A percentile compares a stretch with the other conserved stretches of the same genome.
Conservation (phyloP, 2,888 invertebrate species). For the Microctonus brassicae region DNA sequence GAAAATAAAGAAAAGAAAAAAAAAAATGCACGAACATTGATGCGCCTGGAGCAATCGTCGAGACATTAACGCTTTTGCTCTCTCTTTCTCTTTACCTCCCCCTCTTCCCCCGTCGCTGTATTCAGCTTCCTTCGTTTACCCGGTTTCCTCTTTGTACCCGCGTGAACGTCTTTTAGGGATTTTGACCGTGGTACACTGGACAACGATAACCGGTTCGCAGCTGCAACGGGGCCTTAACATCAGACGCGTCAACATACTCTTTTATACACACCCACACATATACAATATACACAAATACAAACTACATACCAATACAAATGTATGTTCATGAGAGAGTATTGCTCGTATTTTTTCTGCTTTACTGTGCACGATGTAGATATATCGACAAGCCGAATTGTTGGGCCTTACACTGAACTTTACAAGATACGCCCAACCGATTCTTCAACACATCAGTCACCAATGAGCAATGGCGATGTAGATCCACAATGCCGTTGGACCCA, state of each 20-base stretch:
- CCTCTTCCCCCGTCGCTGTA: no score
- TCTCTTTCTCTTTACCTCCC: background rate
- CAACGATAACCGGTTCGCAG: conserved; percentile 67
- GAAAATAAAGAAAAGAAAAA: background rate
- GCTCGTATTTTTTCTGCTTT: conserved; percentile 26
- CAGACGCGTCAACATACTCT: conserved; percentile 9
- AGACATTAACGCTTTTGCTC: conserved; percentile 18
- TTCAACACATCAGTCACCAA: background rate
- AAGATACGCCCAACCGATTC: conserved; percentile 10
- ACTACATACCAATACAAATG: conserved; percentile 7
- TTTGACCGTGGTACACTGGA: conserved; percentile 14
- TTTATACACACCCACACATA: background rate
- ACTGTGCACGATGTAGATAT: conserved; percentile 2
- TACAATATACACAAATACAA: background rate
- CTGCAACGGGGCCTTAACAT: conserved; percentile 51
- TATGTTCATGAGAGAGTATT: no score
- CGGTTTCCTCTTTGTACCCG: conserved; percentile 9
- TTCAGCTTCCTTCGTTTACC: conserved; percentile 1
- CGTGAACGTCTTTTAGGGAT: conserved; percentile 32
- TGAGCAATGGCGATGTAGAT: background rate
- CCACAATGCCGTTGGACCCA: background rate
- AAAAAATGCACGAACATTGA: background rate
- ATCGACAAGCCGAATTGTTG: conserved; percentile 32
- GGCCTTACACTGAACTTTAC: no score
- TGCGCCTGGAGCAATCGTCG: conserved; percentile 9